These are phyloP conservation scores for Ormyrus thymus DNA, from an alignment of 2,888 invertebrate species.

Conservation along the genomic window DNA sequence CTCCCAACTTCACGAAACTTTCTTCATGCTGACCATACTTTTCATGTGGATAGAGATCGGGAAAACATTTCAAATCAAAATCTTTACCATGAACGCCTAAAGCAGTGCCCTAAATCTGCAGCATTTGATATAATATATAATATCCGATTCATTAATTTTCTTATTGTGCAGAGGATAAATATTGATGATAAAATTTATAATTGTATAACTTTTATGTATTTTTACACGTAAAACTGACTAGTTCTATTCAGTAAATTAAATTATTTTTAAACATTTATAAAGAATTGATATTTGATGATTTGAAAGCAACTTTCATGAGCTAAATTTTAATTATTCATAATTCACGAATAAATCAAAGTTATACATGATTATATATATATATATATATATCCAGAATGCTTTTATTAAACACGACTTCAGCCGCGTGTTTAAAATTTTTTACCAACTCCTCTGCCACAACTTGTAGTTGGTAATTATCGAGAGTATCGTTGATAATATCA, in stretches of 20 bases:
- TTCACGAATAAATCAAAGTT: no score
- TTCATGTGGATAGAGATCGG: conserved; percentile 48
- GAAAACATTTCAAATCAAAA: conserved; percentile 59
- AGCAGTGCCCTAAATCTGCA: background rate
- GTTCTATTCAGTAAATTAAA: background rate
- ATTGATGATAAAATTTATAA: conserved; percentile 51
- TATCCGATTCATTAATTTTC: conserved; percentile 42
- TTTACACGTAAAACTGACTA: background rate
- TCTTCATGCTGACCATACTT: conserved; percentile 49
- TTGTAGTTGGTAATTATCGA: no score
- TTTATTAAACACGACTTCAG: no score
- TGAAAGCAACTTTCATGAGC: background rate
- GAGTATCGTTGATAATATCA: no score
- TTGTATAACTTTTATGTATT: background rate
- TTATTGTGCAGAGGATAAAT: conserved; percentile 55
- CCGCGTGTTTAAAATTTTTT: no score
- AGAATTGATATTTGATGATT: background rate
- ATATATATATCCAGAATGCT: no score
- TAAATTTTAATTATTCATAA: conserved; percentile 11
- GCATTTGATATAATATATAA: no score
- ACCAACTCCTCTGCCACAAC: no score
- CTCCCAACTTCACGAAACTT: conserved; percentile 42
- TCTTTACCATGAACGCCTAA: conserved; percentile 51
- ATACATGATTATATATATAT: background rate
- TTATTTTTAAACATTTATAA: background rate